These are phyloP conservation scores for Dichetophora obliterata DNA, from an alignment of 2,888 invertebrate genomes.

Conservation along the genomic window DNA sequence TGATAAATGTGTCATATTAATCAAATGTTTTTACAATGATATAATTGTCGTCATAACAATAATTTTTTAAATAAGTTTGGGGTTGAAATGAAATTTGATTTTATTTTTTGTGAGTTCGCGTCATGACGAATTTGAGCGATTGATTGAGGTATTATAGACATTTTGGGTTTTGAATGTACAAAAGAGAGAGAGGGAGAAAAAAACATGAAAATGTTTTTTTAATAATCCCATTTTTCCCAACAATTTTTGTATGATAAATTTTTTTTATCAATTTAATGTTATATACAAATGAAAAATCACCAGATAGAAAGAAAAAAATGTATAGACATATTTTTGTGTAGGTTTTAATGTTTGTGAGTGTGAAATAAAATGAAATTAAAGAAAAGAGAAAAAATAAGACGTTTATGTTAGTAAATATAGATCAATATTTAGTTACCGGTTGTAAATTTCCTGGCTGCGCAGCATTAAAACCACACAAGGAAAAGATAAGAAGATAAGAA, in stretches of 20 bases:
- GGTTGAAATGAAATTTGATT: not conserved
- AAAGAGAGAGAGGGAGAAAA: conserved; percentile 45
- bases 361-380: conserved; percentile 49
- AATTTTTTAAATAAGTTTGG: not conserved
- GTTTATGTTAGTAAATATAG: conserved; percentile 62
- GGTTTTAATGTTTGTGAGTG: conserved; percentile 23
- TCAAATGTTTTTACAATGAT: not conserved
- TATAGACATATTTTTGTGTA: not conserved
- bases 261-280: not conserved
- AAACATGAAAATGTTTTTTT: conserved; percentile 55
- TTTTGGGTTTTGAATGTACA: conserved; percentile 51
- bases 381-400: conserved; percentile 56
- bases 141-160: conserved; percentile 4
- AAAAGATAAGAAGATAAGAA: conserved; percentile 37
- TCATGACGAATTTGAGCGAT: not conserved
- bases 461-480: conserved; percentile 44
- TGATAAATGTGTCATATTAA: not conserved
- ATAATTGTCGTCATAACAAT: not conserved
- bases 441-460: conserved; percentile 68
- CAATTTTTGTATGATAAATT: conserved; percentile 34
- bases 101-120: not conserved
- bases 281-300: conserved; percentile 18
- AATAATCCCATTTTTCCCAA: conserved; percentile 51
- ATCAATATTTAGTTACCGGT: conserved; percentile 65
- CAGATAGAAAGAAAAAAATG: not conserved